These are phyloP conservation scores for Lasioglossum villosulum DNA, from an alignment of 2,888 invertebrate genomes.

Conservation along the genomic window DNA sequence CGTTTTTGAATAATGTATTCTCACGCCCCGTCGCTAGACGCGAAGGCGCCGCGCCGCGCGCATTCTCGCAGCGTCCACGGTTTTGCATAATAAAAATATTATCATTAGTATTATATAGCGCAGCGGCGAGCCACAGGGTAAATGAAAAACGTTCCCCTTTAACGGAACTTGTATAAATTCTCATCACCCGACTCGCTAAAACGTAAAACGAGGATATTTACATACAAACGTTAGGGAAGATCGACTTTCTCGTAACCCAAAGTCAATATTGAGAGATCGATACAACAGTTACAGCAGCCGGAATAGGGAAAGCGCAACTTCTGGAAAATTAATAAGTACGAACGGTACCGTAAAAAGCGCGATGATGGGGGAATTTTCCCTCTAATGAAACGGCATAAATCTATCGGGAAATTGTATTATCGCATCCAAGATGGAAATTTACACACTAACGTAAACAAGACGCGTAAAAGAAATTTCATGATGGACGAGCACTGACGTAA, in stretches of 20 bases:
- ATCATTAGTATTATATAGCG: background rate
- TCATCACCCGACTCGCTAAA: background rate
- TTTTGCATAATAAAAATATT: background rate
- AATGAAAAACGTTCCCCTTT: too few species aligned
- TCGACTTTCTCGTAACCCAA: background rate
- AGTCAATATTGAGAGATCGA: background rate
- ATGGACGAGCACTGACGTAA: background rate
- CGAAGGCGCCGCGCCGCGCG: background rate
- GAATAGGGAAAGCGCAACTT: background rate
- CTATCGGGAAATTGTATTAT: background rate
- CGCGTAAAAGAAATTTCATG: background rate
- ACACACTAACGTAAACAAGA: background rate
- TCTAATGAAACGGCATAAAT: conserved; percentile 28
- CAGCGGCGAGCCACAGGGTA: too few species aligned
- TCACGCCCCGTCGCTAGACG: background rate
- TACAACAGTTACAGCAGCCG: background rate
- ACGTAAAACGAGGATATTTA: background rate
- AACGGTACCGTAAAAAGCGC: background rate
- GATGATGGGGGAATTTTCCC: background rate
- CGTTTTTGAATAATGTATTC: conserved; percentile 1
- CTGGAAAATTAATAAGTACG: conserved; percentile 24
- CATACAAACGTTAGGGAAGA: background rate
- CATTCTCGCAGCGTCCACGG: background rate
- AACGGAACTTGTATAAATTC: background rate
- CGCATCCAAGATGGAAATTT: conserved; percentile 19